These are phyloP conservation scores for Bombus consobrinus DNA, from an alignment of 1,140 invertebrate species.

Conservation along the genomic window DNA sequence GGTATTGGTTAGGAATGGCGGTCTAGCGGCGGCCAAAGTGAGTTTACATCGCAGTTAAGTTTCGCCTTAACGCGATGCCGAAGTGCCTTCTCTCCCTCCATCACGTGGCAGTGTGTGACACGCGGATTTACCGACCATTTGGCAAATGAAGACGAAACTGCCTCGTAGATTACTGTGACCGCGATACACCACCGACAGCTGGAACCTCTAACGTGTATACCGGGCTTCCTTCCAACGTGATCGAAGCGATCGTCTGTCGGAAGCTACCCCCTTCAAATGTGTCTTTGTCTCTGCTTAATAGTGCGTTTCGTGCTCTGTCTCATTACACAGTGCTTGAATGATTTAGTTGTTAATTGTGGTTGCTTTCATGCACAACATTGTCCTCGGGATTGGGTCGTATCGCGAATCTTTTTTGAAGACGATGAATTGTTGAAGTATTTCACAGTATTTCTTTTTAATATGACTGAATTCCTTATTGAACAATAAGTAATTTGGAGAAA, in stretches of 20 bases:
- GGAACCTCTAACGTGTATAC: slow-evolving; percentile 14
- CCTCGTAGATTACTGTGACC: slow-evolving; percentile 68
- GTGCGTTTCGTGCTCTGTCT: background rate
- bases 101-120: slow-evolving; percentile 45
- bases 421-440: too few relatives aligned
- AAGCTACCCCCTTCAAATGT: too few relatives aligned
- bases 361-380: background rate
- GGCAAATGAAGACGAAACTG: slow-evolving; percentile 75
- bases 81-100: slow-evolving; percentile 50
- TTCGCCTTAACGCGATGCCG: slow-evolving; percentile 62
- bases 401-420: background rate
- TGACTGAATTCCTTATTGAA: too few relatives aligned
- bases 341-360: background rate
- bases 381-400: too few relatives aligned
- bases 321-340: background rate
- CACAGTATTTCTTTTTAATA: too few relatives aligned
- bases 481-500: too few relatives aligned
- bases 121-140: slow-evolving; percentile 74
- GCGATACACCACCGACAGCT: slow-evolving; percentile 45
- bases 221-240: slow-evolving; percentile 16
- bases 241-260: slow-evolving; percentile 18
- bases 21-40: slow-evolving; percentile 49
- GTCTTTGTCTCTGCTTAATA: background rate
- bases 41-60: slow-evolving; percentile 73
- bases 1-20: slow-evolving; percentile 59